Evolutionary conservation across 2,113 vertebrate genomes (phyloP).

Genomic region (Centropus bengalensis): DNA sequence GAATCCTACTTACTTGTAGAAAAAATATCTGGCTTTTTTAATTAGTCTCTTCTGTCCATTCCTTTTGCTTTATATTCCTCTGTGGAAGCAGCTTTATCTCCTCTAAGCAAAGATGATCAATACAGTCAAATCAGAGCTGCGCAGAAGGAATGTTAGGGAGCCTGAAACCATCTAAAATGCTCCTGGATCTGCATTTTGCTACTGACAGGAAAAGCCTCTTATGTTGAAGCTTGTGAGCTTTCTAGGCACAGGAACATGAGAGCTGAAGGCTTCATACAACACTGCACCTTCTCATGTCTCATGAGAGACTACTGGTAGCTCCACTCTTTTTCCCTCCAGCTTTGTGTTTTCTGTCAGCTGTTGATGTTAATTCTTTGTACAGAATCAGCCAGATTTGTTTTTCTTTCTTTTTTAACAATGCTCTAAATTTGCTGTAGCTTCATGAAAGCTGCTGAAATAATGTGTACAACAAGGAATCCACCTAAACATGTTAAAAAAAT

Average conservation of each 20-base stretch:
- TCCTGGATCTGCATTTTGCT: background rate
- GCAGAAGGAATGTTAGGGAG: background rate
- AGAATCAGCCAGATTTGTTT: background rate
- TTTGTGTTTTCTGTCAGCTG: background rate
- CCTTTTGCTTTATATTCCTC: background rate
- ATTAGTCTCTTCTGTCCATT: background rate
- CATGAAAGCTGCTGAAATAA: background rate
- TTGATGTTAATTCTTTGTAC: background rate
- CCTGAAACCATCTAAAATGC: background rate
- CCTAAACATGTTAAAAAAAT: background rate
- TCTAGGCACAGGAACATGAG: background rate
- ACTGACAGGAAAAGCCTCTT: background rate
- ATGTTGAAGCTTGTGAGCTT: background rate
- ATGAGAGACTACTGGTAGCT: background rate
- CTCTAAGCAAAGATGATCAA: background rate
- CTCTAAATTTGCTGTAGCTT: background rate
- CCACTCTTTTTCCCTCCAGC: background rate
- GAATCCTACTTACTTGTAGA: background rate
- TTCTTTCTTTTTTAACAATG: too few species aligned
- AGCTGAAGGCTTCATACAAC: background rate
- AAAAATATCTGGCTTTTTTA: background rate
- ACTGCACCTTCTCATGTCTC: background rate
- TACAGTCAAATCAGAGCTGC: conserved; percentile 12
- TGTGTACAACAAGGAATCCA: background rate
- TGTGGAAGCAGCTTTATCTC: background rate